Conservation (phyloP, 2,113 vertebrate genomes). For the Antechinus flavipes region DNA sequence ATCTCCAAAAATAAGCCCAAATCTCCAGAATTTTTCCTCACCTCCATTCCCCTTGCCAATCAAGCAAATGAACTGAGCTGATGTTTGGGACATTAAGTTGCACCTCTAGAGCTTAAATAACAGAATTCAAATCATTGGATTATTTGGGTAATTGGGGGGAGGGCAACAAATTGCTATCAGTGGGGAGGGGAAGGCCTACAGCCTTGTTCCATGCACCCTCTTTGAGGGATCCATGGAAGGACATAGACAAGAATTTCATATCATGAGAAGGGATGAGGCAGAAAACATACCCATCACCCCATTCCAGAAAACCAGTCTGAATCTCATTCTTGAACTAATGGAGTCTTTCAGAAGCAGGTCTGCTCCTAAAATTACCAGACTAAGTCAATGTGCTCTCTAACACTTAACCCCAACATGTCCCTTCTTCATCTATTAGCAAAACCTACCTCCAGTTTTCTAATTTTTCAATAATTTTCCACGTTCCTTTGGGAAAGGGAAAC, state of each 20-base stretch:
- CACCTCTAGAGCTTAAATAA: neutral
- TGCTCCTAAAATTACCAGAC: neutral
- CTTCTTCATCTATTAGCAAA: neutral
- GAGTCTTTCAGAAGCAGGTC: neutral
- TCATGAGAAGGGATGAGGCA: neutral
- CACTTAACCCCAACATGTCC: neutral
- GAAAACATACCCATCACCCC: neutral
- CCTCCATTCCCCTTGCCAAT: neutral
- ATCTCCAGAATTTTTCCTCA: neutral
- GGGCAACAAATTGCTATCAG: neutral
- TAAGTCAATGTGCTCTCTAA: neutral
- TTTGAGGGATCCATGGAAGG: neutral
- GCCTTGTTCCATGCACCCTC: neutral
- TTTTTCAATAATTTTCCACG: neutral
- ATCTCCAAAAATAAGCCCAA: neutral
- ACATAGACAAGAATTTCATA: neutral
- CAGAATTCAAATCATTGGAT: neutral
- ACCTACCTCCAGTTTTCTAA: neutral
- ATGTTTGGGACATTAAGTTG: neutral
- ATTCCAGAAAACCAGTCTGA: neutral
- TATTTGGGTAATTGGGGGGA: neutral
- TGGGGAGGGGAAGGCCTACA: neutral
- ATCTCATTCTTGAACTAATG: neutral
- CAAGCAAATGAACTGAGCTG: neutral
- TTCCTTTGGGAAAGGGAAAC: neutral